Percentiles rank a stretch among this genome's conserved stretches.
Conservation (phyloP, 2,113 vertebrate genomes). For the Pseudois nayaur region DNA sequence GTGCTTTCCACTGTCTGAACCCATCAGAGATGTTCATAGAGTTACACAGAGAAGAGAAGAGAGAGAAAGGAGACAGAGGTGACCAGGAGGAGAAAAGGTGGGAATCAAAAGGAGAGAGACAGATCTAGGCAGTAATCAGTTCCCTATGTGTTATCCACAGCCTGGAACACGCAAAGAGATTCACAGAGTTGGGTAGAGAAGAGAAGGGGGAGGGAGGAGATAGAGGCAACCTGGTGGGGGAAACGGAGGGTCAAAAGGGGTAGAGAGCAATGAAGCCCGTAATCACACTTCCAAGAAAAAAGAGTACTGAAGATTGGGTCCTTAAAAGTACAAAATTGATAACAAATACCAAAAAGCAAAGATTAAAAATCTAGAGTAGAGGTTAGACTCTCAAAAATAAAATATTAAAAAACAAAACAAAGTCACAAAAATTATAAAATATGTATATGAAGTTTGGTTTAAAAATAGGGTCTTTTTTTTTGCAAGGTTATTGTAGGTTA, state of each 20-base stretch:
- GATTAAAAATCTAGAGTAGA: neutral
- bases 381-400: neutral
- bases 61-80: neutral
- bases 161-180: neutral
- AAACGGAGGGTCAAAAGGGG: neutral
- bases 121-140: neutral
- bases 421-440: neutral
- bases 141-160: neutral
- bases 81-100: neutral
- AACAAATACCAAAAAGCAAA: neutral
- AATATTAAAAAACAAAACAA: neutral
- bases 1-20: neutral
- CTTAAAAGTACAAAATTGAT: neutral
- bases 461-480: neutral
- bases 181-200: neutral
- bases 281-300: neutral
- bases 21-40: neutral
- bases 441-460: neutral
- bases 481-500: neutral
- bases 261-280: neutral
- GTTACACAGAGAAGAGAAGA: neutral
- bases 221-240: neutral
- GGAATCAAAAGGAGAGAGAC: neutral
- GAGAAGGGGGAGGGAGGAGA: neutral
- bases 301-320: neutral